Base-by-base conservation (phyloP, 2,888 invertebrate species). In the Malachius bipustulatus region DNA sequence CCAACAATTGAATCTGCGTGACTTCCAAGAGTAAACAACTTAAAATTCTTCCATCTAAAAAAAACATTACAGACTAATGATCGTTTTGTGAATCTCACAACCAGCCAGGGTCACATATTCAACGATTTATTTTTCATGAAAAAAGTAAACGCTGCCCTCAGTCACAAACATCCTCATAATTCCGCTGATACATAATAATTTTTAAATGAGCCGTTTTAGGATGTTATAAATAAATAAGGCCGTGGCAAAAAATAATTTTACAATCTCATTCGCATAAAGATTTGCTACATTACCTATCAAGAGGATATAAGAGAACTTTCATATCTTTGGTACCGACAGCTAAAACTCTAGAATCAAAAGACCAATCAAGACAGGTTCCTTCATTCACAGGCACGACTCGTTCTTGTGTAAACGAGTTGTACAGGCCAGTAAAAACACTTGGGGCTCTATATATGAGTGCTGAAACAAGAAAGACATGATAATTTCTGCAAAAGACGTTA, bases 251-350 rank as follows among this genome's bases (percentile, higher is more conserved):
- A n/a, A n/a, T n/a, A n/a, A n/a, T n/a, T n/a, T n/a, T n/a, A n/a
- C n/a, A n/a, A n/a, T n/a, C n/a, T n/a, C n/a, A n/a, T n/a, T n/a
- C n/a, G n/a, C n/a, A n/a, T n/a, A 19, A 6, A 19, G 6, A 19
- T 19, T 19, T 19, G 6, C 6, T 19, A 19, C 24, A 19, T n/a
- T 19, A 73, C 54, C 75, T 79, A 36, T 79, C 73, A 0, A 90
- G 61, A 1, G 82, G 77, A 58, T 84, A 88, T 28, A 98, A 69
- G 56, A 82, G 79, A 0, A 82, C 81, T n/a, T 82, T 73, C 55
- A 82, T 87, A 61, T 97, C 96, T 55, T 83, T 84, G 1, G 88
- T 82, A 0, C 94, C 94, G 4, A 85, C 79, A n/a, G 87, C 85
- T 6, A 97, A 61, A 24, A 91, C 69, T 53, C 75, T 81, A 0